Evolutionary conservation across 2,888 invertebrate species (phyloP), one percentile per base, ranked within the genome.

Genomic region (Brenthis hecate): DNA sequence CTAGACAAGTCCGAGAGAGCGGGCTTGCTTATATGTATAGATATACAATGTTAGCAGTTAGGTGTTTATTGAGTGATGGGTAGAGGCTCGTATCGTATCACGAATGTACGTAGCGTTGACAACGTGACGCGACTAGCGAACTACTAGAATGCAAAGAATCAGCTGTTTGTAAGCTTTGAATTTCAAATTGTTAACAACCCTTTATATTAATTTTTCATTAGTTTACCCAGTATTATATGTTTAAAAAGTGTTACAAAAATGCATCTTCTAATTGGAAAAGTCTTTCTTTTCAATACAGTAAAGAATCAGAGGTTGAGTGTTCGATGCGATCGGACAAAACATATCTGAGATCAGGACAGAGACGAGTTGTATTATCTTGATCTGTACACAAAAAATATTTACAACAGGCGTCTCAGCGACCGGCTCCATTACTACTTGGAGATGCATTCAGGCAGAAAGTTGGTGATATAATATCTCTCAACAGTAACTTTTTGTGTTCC

Each of bases 111-210:
- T 58, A 71, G 70, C 19, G 19, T 4, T 23, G 23, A n/a, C n/a
- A n/a, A n/a, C n/a, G n/a, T n/a, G n/a, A n/a, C n/a, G n/a, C n/a
- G n/a, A 23, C 23, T 80, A 77, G 80, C 72, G 79, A 81, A 19
- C 74, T 71, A 66, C 78, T 71, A 79, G 79, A 78, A 80, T 81
- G 72, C 56, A 58, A 68, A 65, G 75, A 74, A 78, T 77, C 78
- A 76, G 76, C 53, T 71, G 62, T 73, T 71, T 32, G 36, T 56
- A 14, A 8, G n/a, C 32, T n/a, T 56, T 6, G 19, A 28, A 54
- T 23, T 54, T 28, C 28, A 13, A 23, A 2, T 28, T 16, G 19
- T 13, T 11, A 19, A 53, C 53, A 19, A 53, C 28, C 5, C 28
- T 28, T 28, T 28, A 28, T 28, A 28, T 3, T 28, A 28, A 28